Percentiles rank a stretch among this genome's conserved stretches.
Conservation (phyloP, 1,140 invertebrate species). For the Ips nitidus region DNA sequence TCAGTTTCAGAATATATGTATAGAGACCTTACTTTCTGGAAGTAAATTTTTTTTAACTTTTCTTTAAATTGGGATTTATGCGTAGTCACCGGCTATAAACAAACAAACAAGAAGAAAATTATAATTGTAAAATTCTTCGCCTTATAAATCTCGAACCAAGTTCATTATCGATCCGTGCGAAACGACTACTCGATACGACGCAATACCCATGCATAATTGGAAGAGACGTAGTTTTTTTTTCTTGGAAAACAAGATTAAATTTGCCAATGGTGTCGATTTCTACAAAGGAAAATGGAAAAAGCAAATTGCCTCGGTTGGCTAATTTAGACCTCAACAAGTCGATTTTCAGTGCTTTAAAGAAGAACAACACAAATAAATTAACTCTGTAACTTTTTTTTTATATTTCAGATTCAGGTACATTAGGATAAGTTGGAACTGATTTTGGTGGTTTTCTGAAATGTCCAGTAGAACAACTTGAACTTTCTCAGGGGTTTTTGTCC, state of each 20-base stretch:
- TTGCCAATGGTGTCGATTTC: neutral
- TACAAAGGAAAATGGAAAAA: neutral
- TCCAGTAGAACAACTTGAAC: no score
- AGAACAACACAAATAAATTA: no score
- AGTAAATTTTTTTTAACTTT: no score
- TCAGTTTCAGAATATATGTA: no score
- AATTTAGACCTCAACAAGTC: no score
- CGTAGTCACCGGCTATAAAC: neutral
- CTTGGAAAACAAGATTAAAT: slow-evolving; percentile 3
- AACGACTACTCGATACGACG: slow-evolving; percentile 4
- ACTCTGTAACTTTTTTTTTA: no score
- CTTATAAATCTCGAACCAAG: slow-evolving; percentile 3
- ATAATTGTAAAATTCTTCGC: slow-evolving; percentile 5
- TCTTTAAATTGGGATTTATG: neutral
- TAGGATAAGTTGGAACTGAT: no score
- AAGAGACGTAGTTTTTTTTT: neutral
- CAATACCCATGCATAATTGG: slow-evolving; percentile 5
- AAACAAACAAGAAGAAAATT: slow-evolving; percentile 7
- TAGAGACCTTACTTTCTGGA: no score
- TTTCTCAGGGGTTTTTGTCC: no score
- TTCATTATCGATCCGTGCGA: slow-evolving; percentile 4
- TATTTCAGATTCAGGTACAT: no score
- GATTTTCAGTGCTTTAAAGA: no score
- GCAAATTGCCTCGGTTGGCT: neutral
- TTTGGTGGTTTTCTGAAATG: no score